Evolutionary conservation across 2,797 vertebrate species (phyloP).

Genomic region (Lagocephalus sceleratus): DNA sequence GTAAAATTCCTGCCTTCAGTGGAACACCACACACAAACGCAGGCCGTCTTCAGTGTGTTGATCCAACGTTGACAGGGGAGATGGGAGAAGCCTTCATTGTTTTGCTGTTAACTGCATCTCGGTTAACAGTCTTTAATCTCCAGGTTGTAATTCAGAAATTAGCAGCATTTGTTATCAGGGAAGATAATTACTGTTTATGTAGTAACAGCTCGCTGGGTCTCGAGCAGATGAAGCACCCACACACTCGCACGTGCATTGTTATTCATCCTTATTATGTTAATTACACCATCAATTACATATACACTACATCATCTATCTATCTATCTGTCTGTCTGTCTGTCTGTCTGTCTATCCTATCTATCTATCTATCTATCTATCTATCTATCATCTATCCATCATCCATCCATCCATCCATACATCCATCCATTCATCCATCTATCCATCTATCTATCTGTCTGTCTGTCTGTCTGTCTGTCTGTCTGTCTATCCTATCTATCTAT

Average conservation of each 20-base stretch:
- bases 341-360: too few relatives aligned
- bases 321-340: too few relatives aligned
- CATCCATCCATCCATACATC: too few relatives aligned
- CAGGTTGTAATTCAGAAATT: conserved; percentile 71
- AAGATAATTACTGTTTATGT: conserved; percentile 67
- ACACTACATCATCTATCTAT: too few relatives aligned
- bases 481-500: too few relatives aligned
- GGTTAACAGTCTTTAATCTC: conserved; percentile 69
- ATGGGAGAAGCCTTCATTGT: conserved; percentile 54
- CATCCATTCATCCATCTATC: too few relatives aligned
- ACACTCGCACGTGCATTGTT: neutral
- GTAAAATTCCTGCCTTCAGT: conserved; percentile 21
- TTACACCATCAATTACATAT: too few relatives aligned
- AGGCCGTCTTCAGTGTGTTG: conserved; percentile 21
- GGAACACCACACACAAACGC: conserved; percentile 13
- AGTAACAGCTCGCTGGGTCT: conserved; percentile 50
- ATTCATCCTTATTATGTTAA: neutral
- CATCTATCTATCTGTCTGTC: too few relatives aligned
- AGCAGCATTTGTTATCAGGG: conserved; percentile 56
- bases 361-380: too few relatives aligned
- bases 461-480: too few relatives aligned
- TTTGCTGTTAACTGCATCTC: conserved; percentile 70
- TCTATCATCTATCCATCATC: too few relatives aligned
- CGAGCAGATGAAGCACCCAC: conserved; percentile 18
- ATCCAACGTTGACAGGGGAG: conserved; percentile 22